Evolutionary conservation across 2,797 vertebrate species (phyloP).

Genomic region (Catamblyrhynchus diadema): DNA sequence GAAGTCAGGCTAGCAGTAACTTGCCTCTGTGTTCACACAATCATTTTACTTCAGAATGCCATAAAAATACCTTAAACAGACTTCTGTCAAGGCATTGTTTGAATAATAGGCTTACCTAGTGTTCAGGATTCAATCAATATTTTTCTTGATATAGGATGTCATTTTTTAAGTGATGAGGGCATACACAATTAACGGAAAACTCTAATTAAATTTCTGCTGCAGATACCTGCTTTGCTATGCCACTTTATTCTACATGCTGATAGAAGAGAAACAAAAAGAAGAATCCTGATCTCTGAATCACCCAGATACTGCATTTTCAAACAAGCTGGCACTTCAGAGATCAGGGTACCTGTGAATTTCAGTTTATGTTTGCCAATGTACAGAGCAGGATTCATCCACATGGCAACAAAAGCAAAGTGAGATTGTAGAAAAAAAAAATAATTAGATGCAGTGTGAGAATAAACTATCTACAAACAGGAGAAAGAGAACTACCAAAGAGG

Average conservation of each 20-base stretch:
- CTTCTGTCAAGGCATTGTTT: conserved; percentile 7
- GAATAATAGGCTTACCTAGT: conserved; percentile 12
- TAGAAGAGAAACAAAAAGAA: neutral
- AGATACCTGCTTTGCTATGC: neutral
- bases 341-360: conserved; percentile 31
- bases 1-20: neutral
- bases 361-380: neutral
- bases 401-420: neutral
- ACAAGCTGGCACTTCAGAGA: neutral
- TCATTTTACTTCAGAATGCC: conserved; percentile 11
- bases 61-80: conserved; percentile 43
- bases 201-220: neutral
- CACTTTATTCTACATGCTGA: neutral
- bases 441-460: neutral
- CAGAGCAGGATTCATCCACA: neutral
- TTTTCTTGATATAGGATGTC: neutral
- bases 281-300: neutral
- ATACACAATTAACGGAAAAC: neutral
- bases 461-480: neutral
- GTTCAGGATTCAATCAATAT: neutral
- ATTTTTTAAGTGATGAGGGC: neutral
- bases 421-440: neutral
- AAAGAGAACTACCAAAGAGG: neutral
- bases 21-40: neutral
- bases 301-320: neutral